Evolutionary conservation across 2,113 vertebrate species (phyloP).

Genomic region (Salvelinus sp.): DNA sequence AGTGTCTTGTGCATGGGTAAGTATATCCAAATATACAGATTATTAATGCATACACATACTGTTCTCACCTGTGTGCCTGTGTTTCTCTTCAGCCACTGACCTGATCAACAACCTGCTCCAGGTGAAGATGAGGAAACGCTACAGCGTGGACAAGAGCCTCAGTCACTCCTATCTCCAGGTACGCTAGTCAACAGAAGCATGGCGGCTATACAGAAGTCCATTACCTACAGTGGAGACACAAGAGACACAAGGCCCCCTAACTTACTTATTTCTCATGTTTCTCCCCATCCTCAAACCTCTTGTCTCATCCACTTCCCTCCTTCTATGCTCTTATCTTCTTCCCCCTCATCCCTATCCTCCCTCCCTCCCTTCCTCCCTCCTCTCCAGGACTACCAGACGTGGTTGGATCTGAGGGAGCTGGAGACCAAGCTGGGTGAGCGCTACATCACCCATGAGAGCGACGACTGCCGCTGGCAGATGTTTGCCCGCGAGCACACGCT

Average conservation of each 20-base stretch:
- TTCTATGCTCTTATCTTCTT: not conserved
- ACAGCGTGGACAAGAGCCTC: slow-evolving; percentile 92
- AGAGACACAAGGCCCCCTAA: not conserved
- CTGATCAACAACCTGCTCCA: slow-evolving; percentile 93
- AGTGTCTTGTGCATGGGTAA: not conserved
- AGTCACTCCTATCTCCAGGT: slow-evolving; percentile 88
- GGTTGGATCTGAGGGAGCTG: slow-evolving; percentile 88
- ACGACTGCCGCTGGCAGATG: slow-evolving; percentile 86
- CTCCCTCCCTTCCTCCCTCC: not conserved
- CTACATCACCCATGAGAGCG: slow-evolving; percentile 91
- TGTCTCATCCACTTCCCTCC: not conserved
- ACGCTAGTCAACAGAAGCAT: not conserved
- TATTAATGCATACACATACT: not conserved
- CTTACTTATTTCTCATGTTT: not conserved
- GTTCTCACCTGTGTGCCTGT: no score
- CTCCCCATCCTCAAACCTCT: not conserved
- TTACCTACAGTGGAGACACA: not conserved
- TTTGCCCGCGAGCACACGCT: slow-evolving; percentile 77
- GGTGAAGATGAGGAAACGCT: slow-evolving; percentile 94
- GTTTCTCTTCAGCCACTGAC: slow-evolving; percentile 77
- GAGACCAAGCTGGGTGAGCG: slow-evolving; percentile 85
- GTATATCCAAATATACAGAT: not conserved
- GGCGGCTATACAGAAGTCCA: not conserved
- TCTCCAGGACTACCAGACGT: slow-evolving; percentile 85
- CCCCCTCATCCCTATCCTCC: not conserved